A percentile compares a stretch with the other conserved stretches of the same genome.
These are phyloP conservation scores for Cottoperca gobio DNA, from an alignment of 2,797 vertebrate genomes.

Conservation along the genomic window DNA sequence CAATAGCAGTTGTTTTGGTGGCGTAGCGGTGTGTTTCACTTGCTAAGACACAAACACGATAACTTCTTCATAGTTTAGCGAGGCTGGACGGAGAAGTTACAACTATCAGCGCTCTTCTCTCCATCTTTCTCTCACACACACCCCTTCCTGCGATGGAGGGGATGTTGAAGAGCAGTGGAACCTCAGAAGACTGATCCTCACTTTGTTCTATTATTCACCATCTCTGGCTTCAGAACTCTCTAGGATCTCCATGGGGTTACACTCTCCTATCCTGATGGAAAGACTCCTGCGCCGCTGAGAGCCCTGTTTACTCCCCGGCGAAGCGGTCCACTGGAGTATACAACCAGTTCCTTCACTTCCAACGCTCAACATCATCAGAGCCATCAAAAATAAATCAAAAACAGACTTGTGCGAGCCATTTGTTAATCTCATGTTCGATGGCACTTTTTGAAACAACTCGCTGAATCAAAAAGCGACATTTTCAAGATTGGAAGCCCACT, in stretches of 20 bases:
- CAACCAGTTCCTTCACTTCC: conserved; percentile 62
- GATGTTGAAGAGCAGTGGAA: conserved; percentile 81
- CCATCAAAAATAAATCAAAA: conserved; percentile 79
- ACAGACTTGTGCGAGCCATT: conserved; percentile 64
- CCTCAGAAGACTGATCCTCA: conserved; percentile 84
- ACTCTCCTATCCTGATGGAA: conserved; percentile 74
- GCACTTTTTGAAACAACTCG: conserved; percentile 53
- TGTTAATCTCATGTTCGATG: conserved; percentile 72
- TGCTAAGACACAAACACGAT: conserved; percentile 4
- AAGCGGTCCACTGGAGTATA: conserved; percentile 55
- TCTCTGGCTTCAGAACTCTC: conserved; percentile 85
- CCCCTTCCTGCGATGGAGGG: conserved; percentile 68
- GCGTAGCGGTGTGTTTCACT: conserved; percentile 16
- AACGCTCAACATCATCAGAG: conserved; percentile 71
- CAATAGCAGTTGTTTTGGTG: conserved; percentile 22
- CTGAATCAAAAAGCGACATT: conserved; percentile 46
- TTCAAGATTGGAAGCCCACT: conserved; percentile 44
- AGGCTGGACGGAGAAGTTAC: conserved; percentile 53
- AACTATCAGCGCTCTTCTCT: conserved; percentile 39
- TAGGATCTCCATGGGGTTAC: conserved; percentile 79
- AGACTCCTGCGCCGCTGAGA: conserved; percentile 69
- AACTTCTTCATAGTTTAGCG: conserved; percentile 48
- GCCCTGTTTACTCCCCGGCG: conserved; percentile 74
- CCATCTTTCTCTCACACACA: conserved; percentile 44
- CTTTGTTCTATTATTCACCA: conserved; percentile 92